Evolutionary conservation across 2,797 vertebrate species (phyloP).

Genomic region (Dicrostonyx torquatus): DNA sequence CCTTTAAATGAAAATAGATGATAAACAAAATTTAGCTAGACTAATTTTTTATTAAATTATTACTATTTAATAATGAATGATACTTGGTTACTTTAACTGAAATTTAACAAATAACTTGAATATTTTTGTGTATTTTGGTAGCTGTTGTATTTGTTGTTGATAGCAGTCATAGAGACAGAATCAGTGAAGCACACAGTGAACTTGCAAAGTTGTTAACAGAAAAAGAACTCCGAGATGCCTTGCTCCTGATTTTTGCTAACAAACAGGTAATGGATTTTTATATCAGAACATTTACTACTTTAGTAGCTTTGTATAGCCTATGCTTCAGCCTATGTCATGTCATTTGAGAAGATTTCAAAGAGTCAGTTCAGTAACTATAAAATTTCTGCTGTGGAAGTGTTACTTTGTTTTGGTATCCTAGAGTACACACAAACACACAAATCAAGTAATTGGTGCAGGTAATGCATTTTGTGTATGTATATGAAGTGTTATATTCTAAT

Average conservation of each 20-base stretch:
- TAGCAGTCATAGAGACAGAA: conserved; percentile 96
- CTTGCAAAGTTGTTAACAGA: conserved; percentile 97
- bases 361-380: conserved; percentile 26
- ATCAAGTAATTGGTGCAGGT: not conserved
- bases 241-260: conserved; percentile 98
- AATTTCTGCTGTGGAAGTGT: conserved; percentile 49
- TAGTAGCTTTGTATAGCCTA: conserved; percentile 31
- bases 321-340: not conserved
- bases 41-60: no score
- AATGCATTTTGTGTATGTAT: not conserved
- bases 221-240: conserved; percentile 97
- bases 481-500: conserved; percentile 37
- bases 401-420: conserved; percentile 46
- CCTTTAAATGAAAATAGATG: conserved; percentile 41
- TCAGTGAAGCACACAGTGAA: conserved; percentile 97
- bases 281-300: conserved; percentile 60
- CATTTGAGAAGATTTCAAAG: conserved; percentile 49
- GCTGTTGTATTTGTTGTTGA: conserved; percentile 99
- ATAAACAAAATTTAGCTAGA: not conserved
- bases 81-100: conserved; percentile 54
- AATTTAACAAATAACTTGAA: conserved; percentile 52
- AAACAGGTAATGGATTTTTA: conserved; percentile 92
- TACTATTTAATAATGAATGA: not conserved
- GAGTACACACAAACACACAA: not conserved
- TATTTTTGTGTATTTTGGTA: conserved; percentile 78